phyloP scores from a whole-genome alignment of 2,888 invertebrate genomes.

The Ptychoptera albimana region DNA sequence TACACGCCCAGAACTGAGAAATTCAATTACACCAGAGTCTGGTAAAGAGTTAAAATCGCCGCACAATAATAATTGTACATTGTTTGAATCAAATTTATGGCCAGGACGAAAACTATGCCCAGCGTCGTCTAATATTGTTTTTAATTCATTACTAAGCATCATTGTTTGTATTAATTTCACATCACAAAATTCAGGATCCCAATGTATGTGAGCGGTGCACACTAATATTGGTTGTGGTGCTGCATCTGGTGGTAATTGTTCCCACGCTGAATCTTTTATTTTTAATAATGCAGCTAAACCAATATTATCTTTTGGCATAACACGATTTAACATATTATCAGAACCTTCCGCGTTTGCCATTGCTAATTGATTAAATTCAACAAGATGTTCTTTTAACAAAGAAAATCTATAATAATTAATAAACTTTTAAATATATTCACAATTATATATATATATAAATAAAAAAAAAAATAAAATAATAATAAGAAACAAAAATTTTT shows the following conservation, averaged over 20 bases:
- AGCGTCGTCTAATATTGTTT: slow-evolving; percentile 73
- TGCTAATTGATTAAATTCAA: slow-evolving; percentile 96
- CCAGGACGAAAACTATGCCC: slow-evolving; percentile 61
- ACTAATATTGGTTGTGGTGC: slow-evolving; percentile 78
- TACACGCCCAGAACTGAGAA: slow-evolving; percentile 79
- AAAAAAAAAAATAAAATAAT: too few relatives aligned
- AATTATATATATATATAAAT: background rate
- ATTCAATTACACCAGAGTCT: slow-evolving; percentile 95
- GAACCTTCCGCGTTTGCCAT: slow-evolving; percentile 98
- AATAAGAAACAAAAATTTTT: slow-evolving; percentile 1
- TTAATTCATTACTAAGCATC: slow-evolving; percentile 93
- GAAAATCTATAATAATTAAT: slow-evolving; percentile 52
- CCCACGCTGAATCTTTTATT: slow-evolving; percentile 91
- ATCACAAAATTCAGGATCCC: slow-evolving; percentile 99
- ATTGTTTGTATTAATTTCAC: slow-evolving; percentile 98
- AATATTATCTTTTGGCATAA: slow-evolving; percentile 99
- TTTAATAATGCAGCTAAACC: slow-evolving; percentile 89
- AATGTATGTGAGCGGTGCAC: slow-evolving; percentile 98
- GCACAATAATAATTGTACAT: slow-evolving; percentile 84
- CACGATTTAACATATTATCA: slow-evolving; percentile 95
- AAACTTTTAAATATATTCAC: background rate
- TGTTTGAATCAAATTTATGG: slow-evolving; percentile 53
- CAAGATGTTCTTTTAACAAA: slow-evolving; percentile 86
- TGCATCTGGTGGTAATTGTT: slow-evolving; percentile 62
- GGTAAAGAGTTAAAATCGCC: slow-evolving; percentile 98